phyloP scores from a whole-genome alignment of 2,888 invertebrate species.

The Harpalus rubripes region DNA sequence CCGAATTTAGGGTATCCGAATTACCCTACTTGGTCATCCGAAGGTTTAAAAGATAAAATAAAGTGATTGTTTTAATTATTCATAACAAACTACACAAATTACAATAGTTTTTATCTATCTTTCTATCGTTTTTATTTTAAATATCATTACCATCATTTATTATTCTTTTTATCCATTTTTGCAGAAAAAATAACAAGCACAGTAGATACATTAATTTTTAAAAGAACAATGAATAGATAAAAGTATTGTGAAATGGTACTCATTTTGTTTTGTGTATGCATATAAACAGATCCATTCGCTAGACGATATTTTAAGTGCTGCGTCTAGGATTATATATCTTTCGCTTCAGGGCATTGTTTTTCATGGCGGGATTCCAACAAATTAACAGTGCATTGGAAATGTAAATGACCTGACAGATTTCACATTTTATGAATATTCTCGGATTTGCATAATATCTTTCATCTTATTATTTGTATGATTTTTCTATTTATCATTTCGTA shows the following conservation, averaged over 20 bases:
- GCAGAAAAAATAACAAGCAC: constrained; percentile 5
- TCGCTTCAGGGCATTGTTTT: constrained; percentile 23
- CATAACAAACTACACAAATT: too few relatives aligned
- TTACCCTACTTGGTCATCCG: too few relatives aligned
- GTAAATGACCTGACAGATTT: constrained; percentile 40
- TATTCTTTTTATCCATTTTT: background rate
- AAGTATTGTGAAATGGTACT: constrained; percentile 1
- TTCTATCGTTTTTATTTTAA: background rate
- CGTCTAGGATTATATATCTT: constrained; percentile 16
- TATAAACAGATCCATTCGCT: constrained; percentile 33
- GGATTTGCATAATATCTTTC: background rate
- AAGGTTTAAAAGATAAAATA: background rate
- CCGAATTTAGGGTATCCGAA: too few relatives aligned
- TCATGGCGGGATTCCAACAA: constrained; percentile 37
- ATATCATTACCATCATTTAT: background rate
- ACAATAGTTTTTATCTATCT: too few relatives aligned
- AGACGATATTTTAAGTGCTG: constrained; percentile 25
- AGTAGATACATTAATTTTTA: background rate
- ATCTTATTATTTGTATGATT: background rate
- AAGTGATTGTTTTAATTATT: too few relatives aligned
- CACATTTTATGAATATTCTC: constrained; percentile 30
- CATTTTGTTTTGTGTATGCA: constrained; percentile 12
- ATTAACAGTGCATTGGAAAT: constrained; percentile 46
- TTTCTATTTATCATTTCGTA: background rate
- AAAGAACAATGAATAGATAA: constrained; percentile 36